phyloP scores from a whole-genome alignment of 2,113 vertebrate genomes.

The Amphiprion ocellaris region DNA sequence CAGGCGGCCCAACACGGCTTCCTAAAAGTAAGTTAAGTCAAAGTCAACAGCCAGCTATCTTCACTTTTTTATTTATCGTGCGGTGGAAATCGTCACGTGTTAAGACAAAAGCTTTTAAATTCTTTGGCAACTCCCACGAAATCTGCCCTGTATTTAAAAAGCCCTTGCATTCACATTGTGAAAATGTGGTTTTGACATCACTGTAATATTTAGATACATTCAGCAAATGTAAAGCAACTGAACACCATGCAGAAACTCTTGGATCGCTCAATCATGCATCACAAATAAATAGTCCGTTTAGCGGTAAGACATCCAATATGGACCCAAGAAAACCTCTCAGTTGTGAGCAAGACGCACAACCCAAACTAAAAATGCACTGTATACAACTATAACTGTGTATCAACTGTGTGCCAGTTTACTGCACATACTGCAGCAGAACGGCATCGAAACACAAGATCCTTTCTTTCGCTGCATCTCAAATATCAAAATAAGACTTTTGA shows the following conservation, averaged over 20 bases:
- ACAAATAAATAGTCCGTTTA: slow-evolving; percentile 54
- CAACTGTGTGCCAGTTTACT: slow-evolving; percentile 20
- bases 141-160: slow-evolving; percentile 39
- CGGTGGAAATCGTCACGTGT: slow-evolving; percentile 21
- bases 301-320: slow-evolving; percentile 77
- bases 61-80: slow-evolving; percentile 28
- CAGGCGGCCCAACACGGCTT: neutral
- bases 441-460: slow-evolving; percentile 5
- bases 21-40: neutral
- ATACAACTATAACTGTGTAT: slow-evolving; percentile 19
- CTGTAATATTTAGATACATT: slow-evolving; percentile 65
- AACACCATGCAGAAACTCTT: slow-evolving; percentile 65
- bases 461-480: neutral
- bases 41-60: neutral
- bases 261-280: slow-evolving; percentile 58
- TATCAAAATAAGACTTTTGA: slow-evolving; percentile 20
- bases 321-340: slow-evolving; percentile 64
- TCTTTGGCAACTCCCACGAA: slow-evolving; percentile 61
- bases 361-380: slow-evolving; percentile 34
- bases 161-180: slow-evolving; percentile 68
- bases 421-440: slow-evolving; percentile 16
- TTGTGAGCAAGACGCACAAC: slow-evolving; percentile 65
- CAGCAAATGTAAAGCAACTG: slow-evolving; percentile 55
- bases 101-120: slow-evolving; percentile 52
- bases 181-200: slow-evolving; percentile 61